These are phyloP conservation scores for Halisarca cf. caerulea DNA, from an alignment of 37 sponge, comb jelly and placozoan species.

Conservation along the genomic window DNA sequence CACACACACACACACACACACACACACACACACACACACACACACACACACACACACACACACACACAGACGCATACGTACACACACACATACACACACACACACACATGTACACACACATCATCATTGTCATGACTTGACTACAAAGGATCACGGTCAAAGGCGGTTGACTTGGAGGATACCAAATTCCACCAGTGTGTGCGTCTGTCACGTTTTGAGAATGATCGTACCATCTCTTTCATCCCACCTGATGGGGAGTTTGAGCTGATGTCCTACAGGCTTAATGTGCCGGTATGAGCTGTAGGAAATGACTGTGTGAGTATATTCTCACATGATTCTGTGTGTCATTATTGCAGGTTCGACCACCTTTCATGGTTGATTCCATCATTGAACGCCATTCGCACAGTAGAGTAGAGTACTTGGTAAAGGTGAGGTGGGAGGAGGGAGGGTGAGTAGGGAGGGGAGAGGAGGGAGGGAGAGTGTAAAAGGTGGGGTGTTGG, in stretches of 20 bases:
- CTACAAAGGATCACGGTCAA: slow-evolving; percentile 70
- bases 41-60: too few species aligned
- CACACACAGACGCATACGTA: too few species aligned
- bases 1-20: too few species aligned
- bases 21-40: too few species aligned
- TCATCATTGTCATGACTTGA: too few species aligned
- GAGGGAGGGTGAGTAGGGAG: too few species aligned
- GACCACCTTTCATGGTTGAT: slow-evolving; percentile 94
- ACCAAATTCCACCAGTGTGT: slow-evolving; percentile 99
- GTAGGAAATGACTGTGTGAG: too few species aligned
- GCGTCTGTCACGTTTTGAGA: slow-evolving; percentile 95
- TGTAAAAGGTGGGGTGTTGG: too few species aligned
- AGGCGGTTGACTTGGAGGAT: slow-evolving; percentile 96
- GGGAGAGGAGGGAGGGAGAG: too few species aligned
- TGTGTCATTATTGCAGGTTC: slow-evolving; percentile 41
- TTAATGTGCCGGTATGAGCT: slow-evolving; percentile 73
- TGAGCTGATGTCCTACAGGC: slow-evolving; percentile 97
- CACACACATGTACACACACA: too few species aligned
- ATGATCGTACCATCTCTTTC: slow-evolving; percentile 97
- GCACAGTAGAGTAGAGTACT: slow-evolving; percentile 94
- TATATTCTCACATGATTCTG: neutral
- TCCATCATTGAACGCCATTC: slow-evolving; percentile 93
- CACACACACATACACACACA: too few species aligned
- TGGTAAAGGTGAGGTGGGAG: slow-evolving; percentile 95
- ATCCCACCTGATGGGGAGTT: slow-evolving; percentile 98